Evolutionary conservation across 2,797 vertebrate species (phyloP), one percentile per base, ranked within the genome.

Genomic region (Enteromius anoplus): DNA sequence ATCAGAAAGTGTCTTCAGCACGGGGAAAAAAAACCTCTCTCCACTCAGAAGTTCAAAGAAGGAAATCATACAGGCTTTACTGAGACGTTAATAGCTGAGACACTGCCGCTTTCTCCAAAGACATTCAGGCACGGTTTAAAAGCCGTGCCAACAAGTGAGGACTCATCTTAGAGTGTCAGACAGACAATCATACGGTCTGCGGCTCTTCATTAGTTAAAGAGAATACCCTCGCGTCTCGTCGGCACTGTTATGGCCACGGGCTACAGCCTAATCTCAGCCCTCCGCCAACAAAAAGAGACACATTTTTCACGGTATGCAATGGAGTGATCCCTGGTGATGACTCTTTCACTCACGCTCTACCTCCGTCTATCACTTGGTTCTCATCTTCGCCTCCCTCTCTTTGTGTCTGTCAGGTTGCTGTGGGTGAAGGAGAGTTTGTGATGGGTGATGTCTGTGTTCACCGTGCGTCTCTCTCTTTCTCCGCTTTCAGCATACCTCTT

Each of bases 381-480:
- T 77, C 73, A 58, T 76, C 82, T 70, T 78, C n/a, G 6, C 75
- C 81, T 82, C 72, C 58, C 64, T 75, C 80, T 14, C 81, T 83
- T 77, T 49, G 51, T 78, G 75, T 83, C 66, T 83, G 82, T 78
- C 75, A 78, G 65, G 75, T 75, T 49, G 75, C 75, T 83, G 75
- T 83, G 75, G 53, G 65, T 78, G 75, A 83, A 69, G 62, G 71
- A 75, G 80, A 76, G 64, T 82, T 82, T 82, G 75, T 77, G 75
- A 83, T 69, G 65, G 81, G 37, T 77, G 81, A 83, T 83, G 75
- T 83, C 73, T 83, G 82, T 83, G 82, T 83, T 83, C 49, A 71
- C 51, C 45, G 26, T 58, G 42, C 40, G 3, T 47, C 71, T 76
- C 60, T 68, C 71, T 65, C 70, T 53, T 2, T 68, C 66, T 71